Evolutionary conservation across 2,888 invertebrate species (phyloP).

Genomic region (Nyleta sp.): DNA sequence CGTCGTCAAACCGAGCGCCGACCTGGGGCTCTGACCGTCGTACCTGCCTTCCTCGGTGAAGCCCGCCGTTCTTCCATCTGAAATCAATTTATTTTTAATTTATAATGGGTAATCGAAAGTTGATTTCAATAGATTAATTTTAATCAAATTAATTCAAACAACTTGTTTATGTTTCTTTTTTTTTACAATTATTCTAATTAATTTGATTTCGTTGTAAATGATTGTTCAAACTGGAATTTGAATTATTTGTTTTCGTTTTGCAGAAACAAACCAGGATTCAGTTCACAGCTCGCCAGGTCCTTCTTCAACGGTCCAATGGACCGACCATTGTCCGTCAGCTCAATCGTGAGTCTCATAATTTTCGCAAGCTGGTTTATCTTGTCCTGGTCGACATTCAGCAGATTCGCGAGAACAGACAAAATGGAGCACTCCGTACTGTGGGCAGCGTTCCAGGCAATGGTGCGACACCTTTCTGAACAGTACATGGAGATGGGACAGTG

Average conservation of each 20-base stretch:
- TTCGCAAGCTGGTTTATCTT: slow-evolving; percentile 79
- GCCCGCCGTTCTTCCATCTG: slow-evolving; percentile 79
- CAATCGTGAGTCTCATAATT: slow-evolving; percentile 77
- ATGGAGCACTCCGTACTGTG: slow-evolving; percentile 78
- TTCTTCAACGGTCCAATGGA: slow-evolving; percentile 74
- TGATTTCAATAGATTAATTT: too few species aligned
- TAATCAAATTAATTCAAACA: too few species aligned
- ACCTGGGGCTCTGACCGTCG: slow-evolving; percentile 73
- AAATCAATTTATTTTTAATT: slow-evolving; percentile 10
- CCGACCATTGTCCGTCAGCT: slow-evolving; percentile 75
- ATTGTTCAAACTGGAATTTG: too few species aligned
- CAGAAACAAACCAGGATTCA: slow-evolving; percentile 73
- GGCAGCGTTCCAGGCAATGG: slow-evolving; percentile 73
- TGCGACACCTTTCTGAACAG: slow-evolving; percentile 77
- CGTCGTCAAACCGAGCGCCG: slow-evolving; percentile 78
- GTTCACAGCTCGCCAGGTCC: slow-evolving; percentile 75
- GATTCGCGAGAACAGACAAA: slow-evolving; percentile 72
- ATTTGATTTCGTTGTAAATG: too few species aligned
- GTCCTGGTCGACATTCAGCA: slow-evolving; percentile 77
- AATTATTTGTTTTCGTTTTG: too few species aligned
- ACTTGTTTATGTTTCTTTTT: too few species aligned
- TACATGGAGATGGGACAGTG: slow-evolving; percentile 78
- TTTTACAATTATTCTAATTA: too few species aligned
- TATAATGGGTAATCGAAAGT: too few species aligned
- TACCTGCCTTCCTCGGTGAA: slow-evolving; percentile 76